Evolutionary conservation across 2,797 vertebrate species (phyloP), one percentile per base, ranked within the genome.

Genomic region (Anniella stebbinsi): DNA sequence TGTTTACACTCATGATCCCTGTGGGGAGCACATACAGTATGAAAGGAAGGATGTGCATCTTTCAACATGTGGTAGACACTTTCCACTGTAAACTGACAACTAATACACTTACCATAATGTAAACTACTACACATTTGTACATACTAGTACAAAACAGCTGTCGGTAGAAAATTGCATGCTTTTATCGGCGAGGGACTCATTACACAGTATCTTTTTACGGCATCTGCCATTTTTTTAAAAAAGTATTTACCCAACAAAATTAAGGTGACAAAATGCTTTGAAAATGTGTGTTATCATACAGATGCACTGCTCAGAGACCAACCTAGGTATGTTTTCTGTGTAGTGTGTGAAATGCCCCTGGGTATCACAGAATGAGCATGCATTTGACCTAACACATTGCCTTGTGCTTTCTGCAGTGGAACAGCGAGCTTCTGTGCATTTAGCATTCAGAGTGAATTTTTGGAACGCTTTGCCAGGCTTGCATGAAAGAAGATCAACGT

Each of bases 341-440:
- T 60, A 78, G 12, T 12, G 28, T 28, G 30, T 60, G 54, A 80
- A 66, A 45, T 30, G 33, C 33, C 57, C 33, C 30, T 72, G 67
- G 54, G 57, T 60, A n/a, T 54, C 70, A 2, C 63, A 28, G 38
- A 48, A n/a, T 51, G 67, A 73, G 13, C 25, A 81, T 81, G 57
- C 57, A 6, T 54, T 60, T 30, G 51, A 73, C 33, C 73, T 86
- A 41, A 72, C 15, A 6, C 30, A n/a, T n/a, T 9, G 88, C 30
- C 51, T 76, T 77, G 45, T 69, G 41, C 18, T 89, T 57, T 41
- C 51, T 80, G 66, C 76, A 45, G 48, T 15, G 70, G 88, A 89
- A 45, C 48, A 80, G 66, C 36, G 70, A 86, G 69, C 67, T 33
- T 36, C 73, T 77, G 57, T 70, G 73, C 45, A 67, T 54, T 60